These are phyloP conservation scores for Boloria euphrosyne DNA, from an alignment of 2,888 invertebrate species.

Conservation along the genomic window DNA sequence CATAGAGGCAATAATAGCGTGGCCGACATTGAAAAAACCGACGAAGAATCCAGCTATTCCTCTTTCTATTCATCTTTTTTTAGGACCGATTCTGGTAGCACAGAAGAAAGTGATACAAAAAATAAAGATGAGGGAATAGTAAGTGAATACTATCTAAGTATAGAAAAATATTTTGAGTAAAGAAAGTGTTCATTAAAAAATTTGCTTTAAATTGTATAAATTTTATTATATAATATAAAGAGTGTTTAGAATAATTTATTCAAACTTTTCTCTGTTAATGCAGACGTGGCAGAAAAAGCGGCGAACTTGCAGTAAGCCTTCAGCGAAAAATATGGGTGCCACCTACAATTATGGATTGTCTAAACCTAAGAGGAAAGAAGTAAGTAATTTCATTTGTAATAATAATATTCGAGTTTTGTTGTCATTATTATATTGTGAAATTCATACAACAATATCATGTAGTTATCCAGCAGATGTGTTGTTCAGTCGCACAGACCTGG, in stretches of 20 bases:
- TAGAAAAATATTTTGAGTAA: not conserved
- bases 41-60: conserved; percentile 82
- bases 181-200: no score
- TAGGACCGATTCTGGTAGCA: conserved; percentile 83
- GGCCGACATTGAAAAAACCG: conserved; percentile 57
- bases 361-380: conserved; percentile 79
- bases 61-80: conserved; percentile 88
- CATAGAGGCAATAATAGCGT: conserved; percentile 46
- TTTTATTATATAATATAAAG: no score
- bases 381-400: conserved; percentile 39
- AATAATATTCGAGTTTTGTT: no score
- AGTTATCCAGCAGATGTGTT: no score
- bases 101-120: conserved; percentile 58
- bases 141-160: conserved; percentile 21
- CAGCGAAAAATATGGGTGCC: not conserved
- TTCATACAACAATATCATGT: no score
- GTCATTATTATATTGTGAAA: no score
- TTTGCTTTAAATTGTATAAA: no score
- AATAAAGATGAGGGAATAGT: conserved; percentile 44
- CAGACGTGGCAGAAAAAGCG: conserved; percentile 23
- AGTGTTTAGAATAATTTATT: not conserved
- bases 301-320: not conserved
- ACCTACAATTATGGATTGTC: not conserved
- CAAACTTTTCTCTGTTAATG: not conserved
- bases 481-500: no score